Percentiles rank a stretch among this genome's conserved stretches.
Evolutionary conservation across 2,797 vertebrate species (phyloP).

Genomic region (Squalus acanthias): DNA sequence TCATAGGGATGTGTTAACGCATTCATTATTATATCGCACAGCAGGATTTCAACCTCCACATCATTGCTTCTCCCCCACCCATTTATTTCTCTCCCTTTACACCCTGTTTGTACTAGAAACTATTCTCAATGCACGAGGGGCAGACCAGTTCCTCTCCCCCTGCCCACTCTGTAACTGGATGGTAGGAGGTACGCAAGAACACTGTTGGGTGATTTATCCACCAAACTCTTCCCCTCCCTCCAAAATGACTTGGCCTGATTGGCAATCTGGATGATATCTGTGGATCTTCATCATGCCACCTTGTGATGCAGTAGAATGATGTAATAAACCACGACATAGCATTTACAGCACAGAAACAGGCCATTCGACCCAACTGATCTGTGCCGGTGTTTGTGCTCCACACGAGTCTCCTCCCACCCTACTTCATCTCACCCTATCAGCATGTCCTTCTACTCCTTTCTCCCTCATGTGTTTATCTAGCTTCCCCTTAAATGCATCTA

Average conservation of each 20-base stretch:
- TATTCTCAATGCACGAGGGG: neutral
- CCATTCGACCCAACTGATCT: neutral
- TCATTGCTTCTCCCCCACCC: neutral
- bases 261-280: too few species aligned
- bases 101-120: neutral
- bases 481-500: neutral
- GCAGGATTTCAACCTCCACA: neutral
- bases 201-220: neutral
- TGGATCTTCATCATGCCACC: neutral
- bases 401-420: neutral
- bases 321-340: neutral
- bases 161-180: neutral
- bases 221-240: neutral
- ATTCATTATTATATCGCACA: neutral
- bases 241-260: too few species aligned
- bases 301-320: neutral
- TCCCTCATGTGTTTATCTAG: neutral
- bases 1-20: neutral
- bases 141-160: neutral
- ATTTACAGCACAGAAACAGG: neutral
- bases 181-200: neutral
- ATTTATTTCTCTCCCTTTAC: neutral
- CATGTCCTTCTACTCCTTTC: neutral
- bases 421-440: neutral
- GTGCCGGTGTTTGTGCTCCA: neutral